These are phyloP conservation scores for Microcebus lehilahytsara DNA, from an alignment of 2,113 vertebrate genomes.

Conservation along the genomic window DNA sequence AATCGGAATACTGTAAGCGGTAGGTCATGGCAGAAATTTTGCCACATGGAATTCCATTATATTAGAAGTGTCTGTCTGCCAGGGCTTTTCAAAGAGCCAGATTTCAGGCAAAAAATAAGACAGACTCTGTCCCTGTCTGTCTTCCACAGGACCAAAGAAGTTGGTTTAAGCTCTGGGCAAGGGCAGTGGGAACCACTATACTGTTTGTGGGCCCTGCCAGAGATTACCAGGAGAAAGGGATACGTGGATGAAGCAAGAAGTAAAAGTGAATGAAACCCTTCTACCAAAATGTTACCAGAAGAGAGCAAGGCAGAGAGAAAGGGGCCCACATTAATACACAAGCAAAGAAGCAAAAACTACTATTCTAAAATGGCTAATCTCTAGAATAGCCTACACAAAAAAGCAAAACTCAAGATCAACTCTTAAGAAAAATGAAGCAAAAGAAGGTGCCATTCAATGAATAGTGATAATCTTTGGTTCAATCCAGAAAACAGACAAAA, in stretches of 20 bases:
- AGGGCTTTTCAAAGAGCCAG: neutral
- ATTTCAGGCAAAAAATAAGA: neutral
- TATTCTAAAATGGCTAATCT: neutral
- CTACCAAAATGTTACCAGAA: neutral
- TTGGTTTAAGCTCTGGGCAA: neutral
- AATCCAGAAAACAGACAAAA: constrained; percentile 27
- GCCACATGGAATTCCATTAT: neutral
- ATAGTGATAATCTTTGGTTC: neutral
- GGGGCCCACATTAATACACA: neutral
- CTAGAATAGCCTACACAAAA: neutral
- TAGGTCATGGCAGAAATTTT: neutral
- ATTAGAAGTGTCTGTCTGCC: neutral
- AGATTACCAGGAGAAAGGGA: neutral
- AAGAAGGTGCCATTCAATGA: neutral
- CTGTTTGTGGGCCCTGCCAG: neutral
- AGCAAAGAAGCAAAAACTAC: neutral
- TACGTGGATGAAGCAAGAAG: neutral
- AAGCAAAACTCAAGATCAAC: neutral
- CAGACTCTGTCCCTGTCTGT: neutral
- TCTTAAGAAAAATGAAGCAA: neutral
- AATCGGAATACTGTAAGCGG: neutral
- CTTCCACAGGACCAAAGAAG: neutral
- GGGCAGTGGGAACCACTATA: neutral
- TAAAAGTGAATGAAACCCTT: neutral
- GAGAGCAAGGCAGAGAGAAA: neutral